Evolutionary conservation across 2,113 vertebrate genomes (phyloP).

Genomic region (Gopherus evgoodei): DNA sequence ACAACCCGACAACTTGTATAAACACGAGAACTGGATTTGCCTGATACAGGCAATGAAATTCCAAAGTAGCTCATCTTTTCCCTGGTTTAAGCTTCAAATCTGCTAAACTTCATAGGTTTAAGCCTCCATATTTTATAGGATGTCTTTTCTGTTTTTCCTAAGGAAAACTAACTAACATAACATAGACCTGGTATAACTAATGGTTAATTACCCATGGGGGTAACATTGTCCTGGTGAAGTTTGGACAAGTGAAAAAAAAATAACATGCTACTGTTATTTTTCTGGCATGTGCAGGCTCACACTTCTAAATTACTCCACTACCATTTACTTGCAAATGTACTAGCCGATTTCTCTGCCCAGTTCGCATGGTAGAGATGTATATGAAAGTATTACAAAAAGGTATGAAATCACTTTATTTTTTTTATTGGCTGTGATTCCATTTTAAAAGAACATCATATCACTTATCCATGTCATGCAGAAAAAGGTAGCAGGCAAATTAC

Average conservation of each 20-base stretch:
- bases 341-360: not conserved
- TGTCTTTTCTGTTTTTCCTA: not conserved
- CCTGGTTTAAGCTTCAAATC: not conserved
- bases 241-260: not conserved
- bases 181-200: not conserved
- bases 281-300: not conserved
- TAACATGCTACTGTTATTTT: not conserved
- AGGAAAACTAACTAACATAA: not conserved
- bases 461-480: slow-evolving; percentile 91
- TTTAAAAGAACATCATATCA: slow-evolving; percentile 87
- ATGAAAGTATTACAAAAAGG: slow-evolving; percentile 69
- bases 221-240: not conserved
- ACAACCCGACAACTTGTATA: not conserved
- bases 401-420: slow-evolving; percentile 88
- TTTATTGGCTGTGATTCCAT: slow-evolving; percentile 94
- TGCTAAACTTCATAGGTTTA: not conserved
- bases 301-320: not conserved
- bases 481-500: slow-evolving; percentile 85
- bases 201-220: not conserved
- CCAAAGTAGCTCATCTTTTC: not conserved
- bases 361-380: not conserved
- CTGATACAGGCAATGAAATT: not conserved
- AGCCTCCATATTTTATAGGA: not conserved
- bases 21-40: not conserved
- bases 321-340: not conserved